Evolutionary conservation across 1,140 invertebrate species (phyloP).

Genomic region (Drosophila kanapiae): DNA sequence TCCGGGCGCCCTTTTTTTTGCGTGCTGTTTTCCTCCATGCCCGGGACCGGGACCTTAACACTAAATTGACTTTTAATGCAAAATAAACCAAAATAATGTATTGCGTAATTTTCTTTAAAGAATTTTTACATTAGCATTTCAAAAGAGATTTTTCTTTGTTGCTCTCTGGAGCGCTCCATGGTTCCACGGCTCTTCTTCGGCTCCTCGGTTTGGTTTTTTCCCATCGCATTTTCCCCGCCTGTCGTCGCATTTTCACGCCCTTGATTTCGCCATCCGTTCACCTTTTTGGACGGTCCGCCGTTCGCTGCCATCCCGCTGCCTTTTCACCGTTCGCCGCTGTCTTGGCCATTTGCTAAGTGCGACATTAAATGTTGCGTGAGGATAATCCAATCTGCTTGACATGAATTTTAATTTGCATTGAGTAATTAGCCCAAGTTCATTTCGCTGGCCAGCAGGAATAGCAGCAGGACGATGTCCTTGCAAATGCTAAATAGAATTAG

Average conservation of each 20-base stretch:
- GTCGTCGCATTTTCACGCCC: constrained; percentile 57
- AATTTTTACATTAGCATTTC: constrained; percentile 84
- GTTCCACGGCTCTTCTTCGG: background rate
- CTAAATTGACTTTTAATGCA: constrained; percentile 84
- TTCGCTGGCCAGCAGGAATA: constrained; percentile 53
- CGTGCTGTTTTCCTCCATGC: constrained; percentile 17
- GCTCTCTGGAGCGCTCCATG: constrained; percentile 47
- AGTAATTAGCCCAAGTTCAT: constrained; percentile 82
- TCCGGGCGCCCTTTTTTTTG: constrained; percentile 49
- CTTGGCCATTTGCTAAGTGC: constrained; percentile 66
- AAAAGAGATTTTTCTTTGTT: constrained; percentile 77
- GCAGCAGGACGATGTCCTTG: constrained; percentile 33
- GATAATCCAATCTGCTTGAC: constrained; percentile 84
- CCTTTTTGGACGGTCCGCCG: constrained; percentile 16
- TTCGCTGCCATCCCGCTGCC: background rate
- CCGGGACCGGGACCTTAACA: constrained; percentile 62
- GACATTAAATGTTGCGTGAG: constrained; percentile 83
- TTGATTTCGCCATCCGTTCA: constrained; percentile 45
- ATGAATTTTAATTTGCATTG: constrained; percentile 84
- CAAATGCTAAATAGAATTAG: constrained; percentile 82
- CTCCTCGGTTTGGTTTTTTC: constrained; percentile 28
- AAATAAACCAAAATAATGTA: constrained; percentile 84
- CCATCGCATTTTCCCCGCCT: constrained; percentile 30
- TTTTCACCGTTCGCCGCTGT: constrained; percentile 13
- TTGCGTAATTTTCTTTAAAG: constrained; percentile 84